Base-by-base conservation (phyloP, 2,113 vertebrate species). In the Laterallus jamaicensis region DNA sequence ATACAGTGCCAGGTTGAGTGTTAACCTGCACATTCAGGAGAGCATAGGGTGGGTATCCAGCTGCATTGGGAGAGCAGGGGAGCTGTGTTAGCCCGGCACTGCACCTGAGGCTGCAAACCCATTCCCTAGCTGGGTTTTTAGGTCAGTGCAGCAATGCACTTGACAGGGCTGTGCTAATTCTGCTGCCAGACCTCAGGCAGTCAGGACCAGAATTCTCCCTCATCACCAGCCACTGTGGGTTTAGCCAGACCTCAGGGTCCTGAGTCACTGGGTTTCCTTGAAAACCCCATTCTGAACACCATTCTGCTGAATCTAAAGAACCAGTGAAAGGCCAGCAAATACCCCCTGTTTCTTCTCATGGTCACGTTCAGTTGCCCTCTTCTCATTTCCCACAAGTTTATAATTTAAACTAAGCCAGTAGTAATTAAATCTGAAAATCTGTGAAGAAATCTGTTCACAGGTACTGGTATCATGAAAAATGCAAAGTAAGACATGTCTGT, bases 391-490 rank as follows among this genome's bases (percentile, higher is more conserved):
- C 37, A 58, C 62, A 79, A 42, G 11, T 88, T 86, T 44, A 68
- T 40, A 6, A 58, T 74, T 83, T 86, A 70, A 92, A 73, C 84
- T 63, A 91, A 89, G 29, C 75, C 68, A 86, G 85, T 94, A 94
- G 89, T 94, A 96, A 90, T 95, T 96, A 94, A 94, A 93, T 91
- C 71, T 91, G 64, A 96, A 97, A 96, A 96, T 90, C 93, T 96
- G 96, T 96, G 81, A 94, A 95, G 56, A 94, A 94, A 93, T 93
- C 67, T 94, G 79, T 97, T 97, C 94, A 78, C 94, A 96, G 97
- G 94, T 97, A 93, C 56, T 78, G 88, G 63, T 91, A 87, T 91
- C 28, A 95, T 77, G 77, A 94, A 94, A 97, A 97, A 97, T 96
- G 94, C 93, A 92, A 97, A 97, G 88, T 93, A 96, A 96, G 94